phyloP scores from a whole-genome alignment of 2,113 vertebrate genomes.

The Bos indicus region DNA sequence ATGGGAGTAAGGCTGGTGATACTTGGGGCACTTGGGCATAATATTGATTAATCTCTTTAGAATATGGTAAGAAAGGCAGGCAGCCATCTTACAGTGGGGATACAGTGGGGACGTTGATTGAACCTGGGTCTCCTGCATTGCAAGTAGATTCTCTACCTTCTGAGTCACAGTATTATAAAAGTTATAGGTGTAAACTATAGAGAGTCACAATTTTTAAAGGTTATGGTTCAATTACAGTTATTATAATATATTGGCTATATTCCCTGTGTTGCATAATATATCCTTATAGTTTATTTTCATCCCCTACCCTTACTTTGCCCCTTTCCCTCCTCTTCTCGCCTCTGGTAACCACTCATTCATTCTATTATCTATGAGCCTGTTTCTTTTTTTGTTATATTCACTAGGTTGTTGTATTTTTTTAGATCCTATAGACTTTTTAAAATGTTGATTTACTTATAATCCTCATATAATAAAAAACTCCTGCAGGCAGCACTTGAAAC shows the following conservation, averaged over 20 bases:
- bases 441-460: not conserved
- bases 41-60: slow-evolving; percentile 20
- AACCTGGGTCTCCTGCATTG: not conserved
- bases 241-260: not conserved
- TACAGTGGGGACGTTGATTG: not conserved
- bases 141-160: not conserved
- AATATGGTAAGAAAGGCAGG: not conserved
- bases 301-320: not conserved
- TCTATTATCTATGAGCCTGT: not conserved
- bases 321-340: not conserved
- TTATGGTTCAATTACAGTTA: not conserved
- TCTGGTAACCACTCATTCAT: not conserved
- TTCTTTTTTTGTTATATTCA: not conserved
- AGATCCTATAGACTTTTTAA: not conserved
- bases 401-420: not conserved
- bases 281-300: not conserved
- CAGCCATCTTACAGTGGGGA: not conserved
- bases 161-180: not conserved
- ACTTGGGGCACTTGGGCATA: not conserved
- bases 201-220: not conserved
- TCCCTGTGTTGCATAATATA: not conserved
- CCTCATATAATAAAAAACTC: not conserved
- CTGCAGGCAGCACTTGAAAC: not conserved
- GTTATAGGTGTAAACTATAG: not conserved
- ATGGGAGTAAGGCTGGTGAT: not conserved